These are phyloP conservation scores for Jordanella pulchra DNA, from an alignment of 2,797 vertebrate species.

Conservation along the genomic window DNA sequence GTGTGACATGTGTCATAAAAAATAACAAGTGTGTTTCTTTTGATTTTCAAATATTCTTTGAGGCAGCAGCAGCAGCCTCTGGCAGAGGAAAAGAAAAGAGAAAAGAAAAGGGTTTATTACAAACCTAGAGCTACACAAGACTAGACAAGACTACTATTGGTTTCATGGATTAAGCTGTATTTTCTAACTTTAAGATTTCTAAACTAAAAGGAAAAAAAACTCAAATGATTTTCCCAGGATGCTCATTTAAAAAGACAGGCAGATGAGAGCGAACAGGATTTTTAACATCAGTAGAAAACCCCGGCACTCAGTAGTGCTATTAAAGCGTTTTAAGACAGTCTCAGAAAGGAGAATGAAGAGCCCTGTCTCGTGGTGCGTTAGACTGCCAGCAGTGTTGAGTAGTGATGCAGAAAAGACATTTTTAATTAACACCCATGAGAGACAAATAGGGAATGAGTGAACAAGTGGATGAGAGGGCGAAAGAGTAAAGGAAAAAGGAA, in stretches of 20 bases:
- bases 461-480: constrained; percentile 56
- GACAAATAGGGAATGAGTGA: constrained; percentile 65
- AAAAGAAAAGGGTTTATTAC: constrained; percentile 30
- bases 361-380: constrained; percentile 47
- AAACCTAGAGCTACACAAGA: constrained; percentile 20
- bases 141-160: constrained; percentile 23
- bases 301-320: constrained; percentile 64
- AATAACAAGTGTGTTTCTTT: constrained; percentile 57
- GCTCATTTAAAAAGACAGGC: constrained; percentile 62
- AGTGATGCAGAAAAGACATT: constrained; percentile 72
- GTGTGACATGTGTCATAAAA: constrained; percentile 45
- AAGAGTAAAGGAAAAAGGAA: constrained; percentile 32
- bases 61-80: constrained; percentile 36
- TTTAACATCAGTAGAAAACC: constrained; percentile 56
- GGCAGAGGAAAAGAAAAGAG: constrained; percentile 24
- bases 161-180: constrained; percentile 54
- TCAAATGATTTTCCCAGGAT: constrained; percentile 56
- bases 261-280: constrained; percentile 65
- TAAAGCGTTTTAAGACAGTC: constrained; percentile 66
- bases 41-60: constrained; percentile 47
- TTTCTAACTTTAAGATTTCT: constrained; percentile 37
- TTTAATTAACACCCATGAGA: constrained; percentile 81
- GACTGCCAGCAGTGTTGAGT: constrained; percentile 63
- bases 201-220: constrained; percentile 26
- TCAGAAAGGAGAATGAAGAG: constrained; percentile 55